Evolutionary conservation across 2,888 invertebrate genomes (phyloP).

Genomic region (Allophyes oxyacanthae): DNA sequence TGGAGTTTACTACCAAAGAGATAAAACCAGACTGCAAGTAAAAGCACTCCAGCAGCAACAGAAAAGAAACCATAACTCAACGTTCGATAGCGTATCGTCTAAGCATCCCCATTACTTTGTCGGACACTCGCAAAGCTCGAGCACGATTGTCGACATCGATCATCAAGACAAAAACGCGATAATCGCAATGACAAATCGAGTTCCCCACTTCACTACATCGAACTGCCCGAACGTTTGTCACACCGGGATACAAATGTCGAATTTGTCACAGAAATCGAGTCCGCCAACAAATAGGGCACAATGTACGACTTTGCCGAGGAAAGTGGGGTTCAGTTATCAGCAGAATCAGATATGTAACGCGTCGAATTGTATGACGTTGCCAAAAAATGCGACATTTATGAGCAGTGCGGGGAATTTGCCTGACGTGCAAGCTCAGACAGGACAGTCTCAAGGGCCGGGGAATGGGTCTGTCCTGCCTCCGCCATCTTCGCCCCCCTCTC

Average conservation of each 20-base stretch:
- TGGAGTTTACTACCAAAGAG: slow-evolving; percentile 95
- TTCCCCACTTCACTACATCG: slow-evolving; percentile 84
- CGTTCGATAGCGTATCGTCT: slow-evolving; percentile 89
- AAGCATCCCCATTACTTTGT: slow-evolving; percentile 95
- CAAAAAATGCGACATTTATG: slow-evolving; percentile 89
- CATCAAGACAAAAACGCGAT: slow-evolving; percentile 91
- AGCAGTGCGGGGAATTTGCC: slow-evolving; percentile 82
- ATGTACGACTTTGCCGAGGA: slow-evolving; percentile 85
- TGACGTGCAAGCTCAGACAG: slow-evolving; percentile 86
- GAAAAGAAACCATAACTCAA: slow-evolving; percentile 90
- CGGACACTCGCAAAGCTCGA: slow-evolving; percentile 94
- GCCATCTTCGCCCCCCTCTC: slow-evolving; percentile 81
- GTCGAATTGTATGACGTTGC: slow-evolving; percentile 89
- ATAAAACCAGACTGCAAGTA: slow-evolving; percentile 94
- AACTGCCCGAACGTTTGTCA: slow-evolving; percentile 89
- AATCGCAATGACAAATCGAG: slow-evolving; percentile 85
- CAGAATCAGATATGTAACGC: slow-evolving; percentile 84
- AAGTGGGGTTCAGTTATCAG: slow-evolving; percentile 85
- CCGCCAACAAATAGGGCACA: slow-evolving; percentile 83
- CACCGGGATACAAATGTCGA: slow-evolving; percentile 89
- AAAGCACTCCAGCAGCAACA: slow-evolving; percentile 93
- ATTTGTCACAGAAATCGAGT: slow-evolving; percentile 81
- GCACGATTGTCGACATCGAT: slow-evolving; percentile 95
- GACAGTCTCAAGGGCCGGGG: slow-evolving; percentile 80
- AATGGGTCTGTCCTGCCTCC: slow-evolving; percentile 75